Conservation (phyloP, 1,140 invertebrate genomes). For the Spodoptera frugiperda region DNA sequence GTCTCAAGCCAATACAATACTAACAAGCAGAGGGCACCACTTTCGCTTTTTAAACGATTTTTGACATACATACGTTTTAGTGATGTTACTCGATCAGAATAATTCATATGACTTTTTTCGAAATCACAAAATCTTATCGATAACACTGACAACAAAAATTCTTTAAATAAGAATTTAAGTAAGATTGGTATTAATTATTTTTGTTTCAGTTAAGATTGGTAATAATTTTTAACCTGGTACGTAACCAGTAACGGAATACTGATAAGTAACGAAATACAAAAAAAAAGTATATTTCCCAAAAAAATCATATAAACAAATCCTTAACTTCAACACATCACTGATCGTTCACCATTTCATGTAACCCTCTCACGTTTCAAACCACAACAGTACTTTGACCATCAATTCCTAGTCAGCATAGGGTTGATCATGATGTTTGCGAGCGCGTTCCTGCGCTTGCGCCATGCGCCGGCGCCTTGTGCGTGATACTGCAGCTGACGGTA, state of each 20-base stretch:
- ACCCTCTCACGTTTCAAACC: slow-evolving; percentile 9
- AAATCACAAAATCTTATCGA: too few species aligned
- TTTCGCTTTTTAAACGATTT: slow-evolving; percentile 10
- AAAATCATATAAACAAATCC: slow-evolving; percentile 6
- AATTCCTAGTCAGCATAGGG: slow-evolving; percentile 89
- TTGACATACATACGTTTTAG: background rate
- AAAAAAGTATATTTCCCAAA: too few species aligned
- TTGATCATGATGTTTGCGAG: slow-evolving; percentile 98
- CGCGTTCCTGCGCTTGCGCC: slow-evolving; percentile 96
- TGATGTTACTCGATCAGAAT: too few species aligned
- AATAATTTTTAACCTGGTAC: too few species aligned
- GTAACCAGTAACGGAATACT: too few species aligned
- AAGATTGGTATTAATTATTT: too few species aligned
- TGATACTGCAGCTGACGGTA: slow-evolving; percentile 95
- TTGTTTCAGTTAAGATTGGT: too few species aligned
- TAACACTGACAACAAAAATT: too few species aligned
- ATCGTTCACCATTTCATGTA: slow-evolving; percentile 8
- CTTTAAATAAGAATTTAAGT: too few species aligned
- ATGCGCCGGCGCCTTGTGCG: slow-evolving; percentile 95
- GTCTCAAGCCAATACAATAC: background rate
- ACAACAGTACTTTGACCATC: slow-evolving; percentile 30
- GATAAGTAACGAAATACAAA: too few species aligned
- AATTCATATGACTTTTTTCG: too few species aligned
- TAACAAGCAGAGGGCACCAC: slow-evolving; percentile 15
- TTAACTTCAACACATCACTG: background rate